Evolutionary conservation across 2,113 vertebrate species (phyloP).

Genomic region (Neoarius graeffei): DNA sequence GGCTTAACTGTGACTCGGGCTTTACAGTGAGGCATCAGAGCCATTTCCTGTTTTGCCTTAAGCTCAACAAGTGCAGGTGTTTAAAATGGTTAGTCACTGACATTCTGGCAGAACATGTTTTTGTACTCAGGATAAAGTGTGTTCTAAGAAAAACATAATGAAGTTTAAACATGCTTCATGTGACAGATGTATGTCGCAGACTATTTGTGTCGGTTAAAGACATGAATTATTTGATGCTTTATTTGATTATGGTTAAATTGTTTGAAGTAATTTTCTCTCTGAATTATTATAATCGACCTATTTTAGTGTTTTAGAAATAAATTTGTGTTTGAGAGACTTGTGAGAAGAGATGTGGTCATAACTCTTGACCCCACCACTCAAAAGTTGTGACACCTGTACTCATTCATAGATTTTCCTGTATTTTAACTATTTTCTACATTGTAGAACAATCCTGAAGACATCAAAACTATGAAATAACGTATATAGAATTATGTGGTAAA

Average conservation of each 20-base stretch:
- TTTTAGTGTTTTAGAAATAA: neutral
- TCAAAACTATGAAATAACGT: no score
- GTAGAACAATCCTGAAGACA: no score
- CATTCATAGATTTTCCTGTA: no score
- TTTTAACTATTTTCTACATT: no score
- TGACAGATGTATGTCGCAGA: neutral
- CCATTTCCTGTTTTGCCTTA: constrained; percentile 33
- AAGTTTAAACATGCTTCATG: neutral
- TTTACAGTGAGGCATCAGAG: neutral
- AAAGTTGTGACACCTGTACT: no score
- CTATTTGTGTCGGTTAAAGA: neutral
- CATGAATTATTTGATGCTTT: neutral
- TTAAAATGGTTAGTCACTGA: constrained; percentile 27
- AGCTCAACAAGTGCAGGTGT: constrained; percentile 10
- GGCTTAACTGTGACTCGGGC: constrained; percentile 14
- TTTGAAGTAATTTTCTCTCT: neutral
- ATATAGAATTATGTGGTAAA: no score
- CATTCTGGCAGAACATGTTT: neutral
- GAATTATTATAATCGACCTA: neutral
- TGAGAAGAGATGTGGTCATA: neutral
- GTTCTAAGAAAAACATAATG: neutral
- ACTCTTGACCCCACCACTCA: no score
- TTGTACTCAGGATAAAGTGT: neutral
- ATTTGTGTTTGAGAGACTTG: neutral
- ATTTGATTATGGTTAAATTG: neutral